These are phyloP conservation scores for Phymanthus crucifer DNA, from an alignment of 92 coral and sea anemone genomes.

Conservation along the genomic window DNA sequence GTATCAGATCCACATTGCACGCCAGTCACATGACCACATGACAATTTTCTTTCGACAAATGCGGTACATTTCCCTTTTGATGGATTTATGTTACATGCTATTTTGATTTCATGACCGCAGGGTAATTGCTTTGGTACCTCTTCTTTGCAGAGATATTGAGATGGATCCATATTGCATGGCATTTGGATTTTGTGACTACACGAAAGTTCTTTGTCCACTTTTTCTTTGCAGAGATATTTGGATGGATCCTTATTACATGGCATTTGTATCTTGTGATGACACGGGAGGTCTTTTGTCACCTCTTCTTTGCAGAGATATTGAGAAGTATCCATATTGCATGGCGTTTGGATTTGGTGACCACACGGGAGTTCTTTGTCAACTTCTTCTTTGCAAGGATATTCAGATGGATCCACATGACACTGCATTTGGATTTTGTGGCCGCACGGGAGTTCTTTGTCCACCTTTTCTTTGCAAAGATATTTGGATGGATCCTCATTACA, in stretches of 20 bases:
- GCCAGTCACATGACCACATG: too few relatives aligned
- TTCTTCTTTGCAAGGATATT: background rate
- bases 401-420: background rate
- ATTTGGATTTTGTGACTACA: slow-evolving; percentile 21
- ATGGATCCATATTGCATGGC: slow-evolving; percentile 5
- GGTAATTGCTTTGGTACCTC: background rate
- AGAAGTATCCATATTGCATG: slow-evolving; percentile 16
- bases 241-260: background rate
- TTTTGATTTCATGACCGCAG: background rate
- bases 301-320: slow-evolving; percentile 9
- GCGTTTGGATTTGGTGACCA: slow-evolving; percentile 31
- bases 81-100: background rate
- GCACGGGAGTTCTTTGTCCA: background rate
- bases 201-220: slow-evolving; percentile 10
- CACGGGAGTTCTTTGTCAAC: slow-evolving; percentile 2
- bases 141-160: background rate
- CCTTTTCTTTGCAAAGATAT: background rate
- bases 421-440: background rate
- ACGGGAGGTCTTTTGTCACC: background rate
- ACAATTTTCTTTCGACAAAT: background rate
- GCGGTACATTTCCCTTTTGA: background rate
- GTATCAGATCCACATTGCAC: too few relatives aligned
- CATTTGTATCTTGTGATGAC: slow-evolving; percentile 10
- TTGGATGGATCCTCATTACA: slow-evolving; percentile 27
- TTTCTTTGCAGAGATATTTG: slow-evolving; percentile 18